Percentiles rank a stretch among this genome's conserved stretches.
These are phyloP conservation scores for Leptoteleia sp. DNA, from an alignment of 1,140 invertebrate species.

Conservation along the genomic window DNA sequence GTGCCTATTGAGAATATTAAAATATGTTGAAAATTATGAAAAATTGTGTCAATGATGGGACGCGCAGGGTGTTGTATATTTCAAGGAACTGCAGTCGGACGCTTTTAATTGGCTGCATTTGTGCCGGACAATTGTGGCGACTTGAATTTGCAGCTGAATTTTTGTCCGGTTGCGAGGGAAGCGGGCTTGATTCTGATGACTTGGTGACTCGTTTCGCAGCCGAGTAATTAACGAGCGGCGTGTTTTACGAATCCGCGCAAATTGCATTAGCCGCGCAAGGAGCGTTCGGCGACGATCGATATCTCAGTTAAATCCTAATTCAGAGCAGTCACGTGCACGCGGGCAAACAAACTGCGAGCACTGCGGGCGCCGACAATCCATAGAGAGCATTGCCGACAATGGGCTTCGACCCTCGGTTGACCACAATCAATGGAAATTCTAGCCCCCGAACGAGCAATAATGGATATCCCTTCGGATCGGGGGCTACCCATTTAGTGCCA, in stretches of 20 bases:
- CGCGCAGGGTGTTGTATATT: too few species aligned
- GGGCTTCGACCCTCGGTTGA: conserved; percentile 69
- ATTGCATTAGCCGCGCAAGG: conserved; percentile 55
- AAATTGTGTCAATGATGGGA: too few species aligned
- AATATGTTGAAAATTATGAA: too few species aligned
- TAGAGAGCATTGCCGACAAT: conserved; percentile 67
- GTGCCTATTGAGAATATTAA: too few species aligned
- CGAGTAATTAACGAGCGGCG: conserved; percentile 51
- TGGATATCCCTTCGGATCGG: conserved; percentile 59
- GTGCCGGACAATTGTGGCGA: too few species aligned
- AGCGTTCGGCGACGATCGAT: conserved; percentile 66
- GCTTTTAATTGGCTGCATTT: too few species aligned
- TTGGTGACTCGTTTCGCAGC: too few species aligned
- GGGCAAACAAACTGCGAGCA: conserved; percentile 70
- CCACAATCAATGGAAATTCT: conserved; percentile 73
- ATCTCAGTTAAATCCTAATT: conserved; percentile 73
- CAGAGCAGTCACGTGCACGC: conserved; percentile 73
- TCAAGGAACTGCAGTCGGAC: too few species aligned
- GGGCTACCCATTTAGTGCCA: conserved; percentile 62
- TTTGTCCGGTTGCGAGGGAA: too few species aligned
- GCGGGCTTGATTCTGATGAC: too few species aligned
- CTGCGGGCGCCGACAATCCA: conserved; percentile 64
- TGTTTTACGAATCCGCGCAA: conserved; percentile 56
- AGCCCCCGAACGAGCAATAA: conserved; percentile 68
- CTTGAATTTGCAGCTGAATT: too few species aligned